phyloP scores from a whole-genome alignment of 2,888 invertebrate genomes.

The Hecatera dysodea region DNA sequence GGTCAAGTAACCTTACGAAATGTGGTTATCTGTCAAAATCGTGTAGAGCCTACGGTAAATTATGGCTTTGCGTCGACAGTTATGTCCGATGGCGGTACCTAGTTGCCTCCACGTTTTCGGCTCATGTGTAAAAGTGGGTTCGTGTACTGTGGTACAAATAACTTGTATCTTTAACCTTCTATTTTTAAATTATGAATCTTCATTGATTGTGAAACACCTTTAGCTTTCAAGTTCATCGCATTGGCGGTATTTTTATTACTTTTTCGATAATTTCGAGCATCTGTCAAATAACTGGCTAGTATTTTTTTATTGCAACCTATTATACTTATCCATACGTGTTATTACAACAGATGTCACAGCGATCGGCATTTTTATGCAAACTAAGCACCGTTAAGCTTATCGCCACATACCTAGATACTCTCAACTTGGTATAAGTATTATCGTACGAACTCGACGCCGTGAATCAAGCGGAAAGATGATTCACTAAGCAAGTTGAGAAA shows the following conservation, averaged over 20 bases:
- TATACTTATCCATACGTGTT: conserved; percentile 50
- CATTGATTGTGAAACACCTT: conserved; percentile 22
- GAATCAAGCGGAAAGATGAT: conserved; percentile 89
- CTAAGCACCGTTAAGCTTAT: conserved; percentile 64
- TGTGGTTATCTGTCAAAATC: conserved; percentile 62
- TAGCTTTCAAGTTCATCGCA: conserved; percentile 27
- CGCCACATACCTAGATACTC: conserved; percentile 55
- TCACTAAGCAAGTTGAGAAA: conserved; percentile 83
- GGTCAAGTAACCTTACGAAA: conserved; percentile 51
- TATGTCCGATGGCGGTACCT: conserved; percentile 63
- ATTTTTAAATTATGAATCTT: conserved; percentile 19
- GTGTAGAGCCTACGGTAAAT: conserved; percentile 68
- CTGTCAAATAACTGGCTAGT: conserved; percentile 29
- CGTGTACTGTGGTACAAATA: conserved; percentile 51
- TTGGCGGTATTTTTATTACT: conserved; percentile 12
- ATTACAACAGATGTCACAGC: conserved; percentile 59
- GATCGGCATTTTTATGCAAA: conserved; percentile 66
- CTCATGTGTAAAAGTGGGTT: conserved; percentile 64
- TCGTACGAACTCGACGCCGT: conserved; percentile 68
- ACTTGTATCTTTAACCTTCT: conserved; percentile 42
- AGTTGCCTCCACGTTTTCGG: conserved; percentile 63
- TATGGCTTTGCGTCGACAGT: conserved; percentile 63
- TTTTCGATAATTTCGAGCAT: conserved; percentile 33
- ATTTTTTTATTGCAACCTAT: conserved; percentile 34
- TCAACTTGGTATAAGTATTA: conserved; percentile 55